Evolutionary conservation across 2,797 vertebrate species (phyloP).

Genomic region (Dicrostonyx torquatus): DNA sequence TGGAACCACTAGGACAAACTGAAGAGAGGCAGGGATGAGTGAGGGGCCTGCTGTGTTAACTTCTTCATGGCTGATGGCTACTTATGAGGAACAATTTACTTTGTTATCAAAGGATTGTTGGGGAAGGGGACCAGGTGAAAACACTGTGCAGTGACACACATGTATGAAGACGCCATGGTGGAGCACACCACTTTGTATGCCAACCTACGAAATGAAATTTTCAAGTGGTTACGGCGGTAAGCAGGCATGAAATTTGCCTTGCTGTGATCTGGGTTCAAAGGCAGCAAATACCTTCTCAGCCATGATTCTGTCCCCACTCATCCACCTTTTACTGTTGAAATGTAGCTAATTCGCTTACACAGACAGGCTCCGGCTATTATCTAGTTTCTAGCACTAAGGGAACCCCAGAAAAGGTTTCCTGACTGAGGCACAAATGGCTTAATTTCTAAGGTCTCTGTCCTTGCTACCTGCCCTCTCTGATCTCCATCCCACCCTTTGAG

Average conservation of each 20-base stretch:
- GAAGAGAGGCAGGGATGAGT: background rate
- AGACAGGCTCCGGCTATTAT: background rate
- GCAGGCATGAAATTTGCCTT: background rate
- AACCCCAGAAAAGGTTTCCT: background rate
- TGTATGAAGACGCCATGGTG: background rate
- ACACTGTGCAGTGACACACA: background rate
- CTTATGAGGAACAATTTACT: background rate
- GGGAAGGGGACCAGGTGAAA: background rate
- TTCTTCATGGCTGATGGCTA: background rate
- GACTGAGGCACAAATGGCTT: background rate
- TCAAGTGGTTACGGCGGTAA: background rate
- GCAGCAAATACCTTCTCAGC: background rate
- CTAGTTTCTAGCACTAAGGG: background rate
- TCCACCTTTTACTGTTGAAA: background rate
- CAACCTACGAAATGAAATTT: background rate
- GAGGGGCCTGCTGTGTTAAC: background rate
- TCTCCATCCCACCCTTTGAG: background rate
- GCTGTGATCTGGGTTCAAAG: background rate
- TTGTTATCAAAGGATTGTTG: background rate
- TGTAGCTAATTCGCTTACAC: background rate
- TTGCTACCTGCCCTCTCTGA: background rate
- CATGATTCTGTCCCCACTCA: background rate
- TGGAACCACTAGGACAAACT: background rate
- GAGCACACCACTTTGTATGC: background rate
- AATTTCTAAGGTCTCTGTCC: background rate